Conservation (phyloP, 2,888 invertebrate species). For the Hemaris fuciformis region DNA sequence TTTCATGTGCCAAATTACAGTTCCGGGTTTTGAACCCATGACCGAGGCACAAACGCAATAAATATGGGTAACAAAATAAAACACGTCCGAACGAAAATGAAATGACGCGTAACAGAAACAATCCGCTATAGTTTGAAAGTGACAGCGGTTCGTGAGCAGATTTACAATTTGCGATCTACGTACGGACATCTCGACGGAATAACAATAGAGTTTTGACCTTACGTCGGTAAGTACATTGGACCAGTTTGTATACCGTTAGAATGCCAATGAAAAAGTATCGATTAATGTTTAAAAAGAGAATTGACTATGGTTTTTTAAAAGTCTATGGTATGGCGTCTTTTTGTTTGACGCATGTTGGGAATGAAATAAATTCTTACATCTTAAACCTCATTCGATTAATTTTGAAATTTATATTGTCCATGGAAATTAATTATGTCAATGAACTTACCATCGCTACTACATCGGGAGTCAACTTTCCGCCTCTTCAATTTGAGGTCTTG, state of each 20-base stretch:
- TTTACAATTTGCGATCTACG: constrained; percentile 38
- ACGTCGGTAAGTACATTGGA: constrained; percentile 21
- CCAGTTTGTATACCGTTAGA: constrained; percentile 4
- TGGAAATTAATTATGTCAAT: background rate
- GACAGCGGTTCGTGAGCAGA: constrained; percentile 65
- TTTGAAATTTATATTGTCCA: background rate
- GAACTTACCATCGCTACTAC: constrained; percentile 95
- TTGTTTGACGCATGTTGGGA: background rate
- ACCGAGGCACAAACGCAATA: background rate
- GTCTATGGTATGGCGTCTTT: background rate
- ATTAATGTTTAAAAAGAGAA: background rate
- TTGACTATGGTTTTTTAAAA: too few species aligned
- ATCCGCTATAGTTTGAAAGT: constrained; percentile 58
- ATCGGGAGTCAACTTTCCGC: constrained; percentile 98
- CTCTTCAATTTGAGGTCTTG: constrained; percentile 99
- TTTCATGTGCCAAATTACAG: too few species aligned
- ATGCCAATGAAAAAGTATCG: background rate
- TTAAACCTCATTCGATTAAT: too few species aligned
- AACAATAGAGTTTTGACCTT: constrained; percentile 57
- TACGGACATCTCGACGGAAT: constrained; percentile 52
- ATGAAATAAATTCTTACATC: too few species aligned
- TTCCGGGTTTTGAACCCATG: too few species aligned
- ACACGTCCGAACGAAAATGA: constrained; percentile 61
- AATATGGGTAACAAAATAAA: constrained; percentile 24
- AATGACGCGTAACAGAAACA: constrained; percentile 56